Evolutionary conservation across 2,888 invertebrate species (phyloP).

Genomic region (Nipponacmea schrenckii): DNA sequence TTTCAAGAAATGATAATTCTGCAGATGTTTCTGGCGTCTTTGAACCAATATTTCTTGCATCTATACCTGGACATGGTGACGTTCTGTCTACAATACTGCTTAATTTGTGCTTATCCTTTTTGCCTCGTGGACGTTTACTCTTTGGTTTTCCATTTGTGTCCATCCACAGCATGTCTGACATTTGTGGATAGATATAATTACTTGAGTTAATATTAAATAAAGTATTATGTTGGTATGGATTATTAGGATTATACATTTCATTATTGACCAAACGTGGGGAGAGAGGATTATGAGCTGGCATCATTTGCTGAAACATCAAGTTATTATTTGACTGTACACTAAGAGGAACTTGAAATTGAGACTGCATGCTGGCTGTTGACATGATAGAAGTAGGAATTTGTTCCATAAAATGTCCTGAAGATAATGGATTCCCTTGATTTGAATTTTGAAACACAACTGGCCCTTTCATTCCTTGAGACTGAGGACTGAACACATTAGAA

Average conservation of each 20-base stretch:
- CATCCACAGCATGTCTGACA: conserved; percentile 34
- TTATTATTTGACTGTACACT: conserved; percentile 19
- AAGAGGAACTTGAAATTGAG: conserved; percentile 19
- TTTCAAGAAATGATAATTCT: conserved; percentile 82
- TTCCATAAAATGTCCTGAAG: conserved; percentile 5
- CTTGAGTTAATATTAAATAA: neutral
- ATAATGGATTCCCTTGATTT: neutral
- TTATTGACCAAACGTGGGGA: conserved; percentile 15
- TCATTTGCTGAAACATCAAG: conserved; percentile 21
- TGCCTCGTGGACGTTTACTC: conserved; percentile 40
- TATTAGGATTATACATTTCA: conserved; percentile 15
- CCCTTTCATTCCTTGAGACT: neutral
- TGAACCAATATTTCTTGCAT: conserved; percentile 71
- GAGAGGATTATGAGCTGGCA: conserved; percentile 20
- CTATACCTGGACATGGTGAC: conserved; percentile 74
- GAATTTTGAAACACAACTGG: conserved; percentile 9
- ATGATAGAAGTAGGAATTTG: neutral
- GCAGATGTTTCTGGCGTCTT: conserved; percentile 8
- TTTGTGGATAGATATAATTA: conserved; percentile 23
- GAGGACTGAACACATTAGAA: neutral
- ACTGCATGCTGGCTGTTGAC: conserved; percentile 10
- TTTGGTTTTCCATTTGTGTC: conserved; percentile 37
- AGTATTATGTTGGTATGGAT: conserved; percentile 3
- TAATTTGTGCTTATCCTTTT: conserved; percentile 45
- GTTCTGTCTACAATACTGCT: conserved; percentile 50